Evolutionary conservation across 2,888 invertebrate species (phyloP).

Genomic region (Hypsopygia costalis): DNA sequence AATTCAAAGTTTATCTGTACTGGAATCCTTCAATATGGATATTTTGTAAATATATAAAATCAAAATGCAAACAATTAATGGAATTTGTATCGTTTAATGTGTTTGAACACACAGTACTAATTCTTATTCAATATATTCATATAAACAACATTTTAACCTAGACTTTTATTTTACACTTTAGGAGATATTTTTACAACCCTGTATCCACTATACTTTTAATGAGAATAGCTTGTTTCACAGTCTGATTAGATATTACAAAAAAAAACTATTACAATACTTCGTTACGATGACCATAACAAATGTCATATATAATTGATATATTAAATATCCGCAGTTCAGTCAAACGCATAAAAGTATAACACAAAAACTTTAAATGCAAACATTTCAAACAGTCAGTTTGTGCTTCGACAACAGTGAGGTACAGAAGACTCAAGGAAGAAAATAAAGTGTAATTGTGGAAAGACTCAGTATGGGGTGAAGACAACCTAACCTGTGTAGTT

Average conservation of each 20-base stretch:
- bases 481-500: slow-evolving; percentile 38
- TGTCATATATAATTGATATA: slow-evolving; percentile 1
- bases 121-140: slow-evolving; percentile 70
- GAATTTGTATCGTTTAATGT: slow-evolving; percentile 60
- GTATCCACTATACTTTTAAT: slow-evolving; percentile 77
- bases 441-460: slow-evolving; percentile 38
- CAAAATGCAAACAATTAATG: slow-evolving; percentile 65
- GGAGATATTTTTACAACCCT: slow-evolving; percentile 80
- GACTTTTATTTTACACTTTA: slow-evolving; percentile 67
- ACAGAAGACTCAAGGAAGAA: slow-evolving; percentile 26
- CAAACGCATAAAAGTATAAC: not conserved
- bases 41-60: slow-evolving; percentile 39
- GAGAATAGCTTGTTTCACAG: slow-evolving; percentile 56
- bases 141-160: slow-evolving; percentile 74
- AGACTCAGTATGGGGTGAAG: slow-evolving; percentile 49
- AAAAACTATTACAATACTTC: slow-evolving; percentile 1
- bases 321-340: slow-evolving; percentile 1
- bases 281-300: not conserved
- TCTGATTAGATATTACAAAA: slow-evolving; percentile 31
- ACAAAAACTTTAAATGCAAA: slow-evolving; percentile 14
- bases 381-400: slow-evolving; percentile 29
- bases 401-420: slow-evolving; percentile 29
- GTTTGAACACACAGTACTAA: slow-evolving; percentile 62
- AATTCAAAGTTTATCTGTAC: slow-evolving; percentile 38
- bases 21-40: slow-evolving; percentile 49